phyloP scores from a whole-genome alignment of 2,797 vertebrate species.

The Ataeniobius toweri region DNA sequence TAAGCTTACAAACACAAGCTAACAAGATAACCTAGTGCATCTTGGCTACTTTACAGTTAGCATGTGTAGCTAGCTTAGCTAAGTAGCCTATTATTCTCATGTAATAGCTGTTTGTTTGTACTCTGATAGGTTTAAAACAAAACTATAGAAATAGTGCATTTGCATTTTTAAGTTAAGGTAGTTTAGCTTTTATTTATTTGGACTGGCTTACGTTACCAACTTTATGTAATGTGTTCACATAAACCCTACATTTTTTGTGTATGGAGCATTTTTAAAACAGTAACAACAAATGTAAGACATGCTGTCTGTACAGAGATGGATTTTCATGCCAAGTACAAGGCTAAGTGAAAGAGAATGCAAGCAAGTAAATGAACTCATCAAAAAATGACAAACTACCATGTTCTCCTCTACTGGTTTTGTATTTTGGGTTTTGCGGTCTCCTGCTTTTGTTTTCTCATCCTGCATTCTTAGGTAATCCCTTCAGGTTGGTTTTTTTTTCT shows the following conservation, averaged over 20 bases:
- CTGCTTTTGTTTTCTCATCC: background rate
- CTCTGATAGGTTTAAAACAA: background rate
- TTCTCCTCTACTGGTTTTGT: background rate
- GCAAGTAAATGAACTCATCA: slow-evolving; percentile 1
- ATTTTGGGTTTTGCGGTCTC: slow-evolving; percentile 1
- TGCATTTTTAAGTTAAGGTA: background rate
- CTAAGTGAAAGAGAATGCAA: background rate
- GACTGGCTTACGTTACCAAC: too few species aligned
- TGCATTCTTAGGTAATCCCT: background rate
- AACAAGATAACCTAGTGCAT: background rate
- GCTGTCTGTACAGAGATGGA: background rate
- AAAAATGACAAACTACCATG: slow-evolving; percentile 13
- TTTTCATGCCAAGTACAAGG: background rate
- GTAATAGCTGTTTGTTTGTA: background rate
- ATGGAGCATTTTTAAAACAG: background rate
- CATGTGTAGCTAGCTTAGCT: background rate
- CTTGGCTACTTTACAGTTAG: background rate
- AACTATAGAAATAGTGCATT: background rate
- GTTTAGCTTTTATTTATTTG: background rate
- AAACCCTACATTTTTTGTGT: background rate
- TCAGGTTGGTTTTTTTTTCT: background rate
- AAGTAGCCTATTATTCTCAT: background rate
- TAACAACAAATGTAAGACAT: background rate
- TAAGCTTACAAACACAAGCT: background rate
- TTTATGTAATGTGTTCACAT: too few species aligned